These are phyloP conservation scores for Stigmatopora nigra DNA, from an alignment of 2,113 vertebrate species.

Conservation along the genomic window DNA sequence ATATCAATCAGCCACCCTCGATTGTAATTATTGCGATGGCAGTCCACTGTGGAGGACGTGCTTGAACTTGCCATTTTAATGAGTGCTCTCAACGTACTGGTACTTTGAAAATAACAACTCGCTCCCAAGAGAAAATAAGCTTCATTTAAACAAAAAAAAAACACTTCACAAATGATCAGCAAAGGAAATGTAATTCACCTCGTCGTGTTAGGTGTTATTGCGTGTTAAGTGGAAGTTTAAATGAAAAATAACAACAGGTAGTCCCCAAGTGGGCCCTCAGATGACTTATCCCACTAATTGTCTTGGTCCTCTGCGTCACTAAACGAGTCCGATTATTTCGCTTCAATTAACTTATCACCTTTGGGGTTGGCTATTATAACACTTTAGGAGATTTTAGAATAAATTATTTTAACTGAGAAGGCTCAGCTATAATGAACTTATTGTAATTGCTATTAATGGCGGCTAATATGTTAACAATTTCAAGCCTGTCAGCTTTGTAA, in stretches of 20 bases:
- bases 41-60: constrained; percentile 44
- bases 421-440: no score
- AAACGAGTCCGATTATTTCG: constrained; percentile 20
- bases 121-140: constrained; percentile 15
- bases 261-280: constrained; percentile 54
- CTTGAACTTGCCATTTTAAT: constrained; percentile 64
- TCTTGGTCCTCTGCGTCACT: constrained; percentile 49
- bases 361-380: constrained; percentile 9
- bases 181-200: background rate
- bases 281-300: constrained; percentile 54
- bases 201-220: background rate
- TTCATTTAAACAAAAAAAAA: constrained; percentile 3
- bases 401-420: background rate
- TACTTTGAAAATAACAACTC: constrained; percentile 23
- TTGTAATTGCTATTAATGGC: background rate
- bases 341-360: constrained; percentile 9
- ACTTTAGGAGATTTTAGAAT: constrained; percentile 4
- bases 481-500: no score
- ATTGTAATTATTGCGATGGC: constrained; percentile 3
- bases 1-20: background rate
- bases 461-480: background rate
- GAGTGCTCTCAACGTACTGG: constrained; percentile 44
- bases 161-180: background rate
- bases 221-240: constrained; percentile 2
- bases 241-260: constrained; percentile 27